A percentile compares a stretch with the other conserved stretches of the same genome.
Conservation (phyloP, 92 coral and sea anemone genomes). For the Parazoanthus swiftii region DNA sequence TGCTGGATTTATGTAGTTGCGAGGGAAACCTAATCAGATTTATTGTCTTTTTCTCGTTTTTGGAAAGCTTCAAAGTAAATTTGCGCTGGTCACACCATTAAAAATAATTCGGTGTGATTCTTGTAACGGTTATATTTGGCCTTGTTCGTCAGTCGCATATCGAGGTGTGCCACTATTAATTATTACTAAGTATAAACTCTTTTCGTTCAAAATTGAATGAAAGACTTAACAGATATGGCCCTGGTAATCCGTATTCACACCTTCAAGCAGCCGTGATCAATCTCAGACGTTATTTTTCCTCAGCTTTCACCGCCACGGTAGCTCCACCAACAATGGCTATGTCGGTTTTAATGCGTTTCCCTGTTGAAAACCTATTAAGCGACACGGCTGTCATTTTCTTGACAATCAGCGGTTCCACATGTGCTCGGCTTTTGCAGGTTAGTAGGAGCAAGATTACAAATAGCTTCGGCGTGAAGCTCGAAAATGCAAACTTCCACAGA, state of each 20-base stretch:
- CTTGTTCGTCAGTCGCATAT: conserved; percentile 2
- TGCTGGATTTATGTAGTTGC: no score
- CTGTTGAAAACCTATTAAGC: background rate
- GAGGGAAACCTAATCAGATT: no score
- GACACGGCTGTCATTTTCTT: no score
- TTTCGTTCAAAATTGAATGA: background rate
- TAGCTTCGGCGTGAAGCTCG: conserved; percentile 40
- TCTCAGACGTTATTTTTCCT: no score
- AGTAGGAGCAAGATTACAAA: conserved; percentile 43
- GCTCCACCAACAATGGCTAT: no score
- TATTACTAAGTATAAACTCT: background rate
- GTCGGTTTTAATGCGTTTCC: conserved; percentile 20
- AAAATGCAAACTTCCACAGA: conserved; percentile 49
- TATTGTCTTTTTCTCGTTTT: no score
- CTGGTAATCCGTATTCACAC: background rate
- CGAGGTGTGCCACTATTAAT: background rate
- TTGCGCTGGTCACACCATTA: background rate
- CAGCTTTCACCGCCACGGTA: no score
- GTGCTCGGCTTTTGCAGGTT: conserved; percentile 4
- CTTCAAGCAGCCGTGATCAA: background rate
- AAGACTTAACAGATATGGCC: background rate
- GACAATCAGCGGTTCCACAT: conserved; percentile 24
- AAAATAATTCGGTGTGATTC: background rate
- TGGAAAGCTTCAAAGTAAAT: no score
- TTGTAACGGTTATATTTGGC: background rate